Evolutionary conservation across 2,888 invertebrate genomes (phyloP).

Genomic region (Sphaerolaimus hirsutus): DNA sequence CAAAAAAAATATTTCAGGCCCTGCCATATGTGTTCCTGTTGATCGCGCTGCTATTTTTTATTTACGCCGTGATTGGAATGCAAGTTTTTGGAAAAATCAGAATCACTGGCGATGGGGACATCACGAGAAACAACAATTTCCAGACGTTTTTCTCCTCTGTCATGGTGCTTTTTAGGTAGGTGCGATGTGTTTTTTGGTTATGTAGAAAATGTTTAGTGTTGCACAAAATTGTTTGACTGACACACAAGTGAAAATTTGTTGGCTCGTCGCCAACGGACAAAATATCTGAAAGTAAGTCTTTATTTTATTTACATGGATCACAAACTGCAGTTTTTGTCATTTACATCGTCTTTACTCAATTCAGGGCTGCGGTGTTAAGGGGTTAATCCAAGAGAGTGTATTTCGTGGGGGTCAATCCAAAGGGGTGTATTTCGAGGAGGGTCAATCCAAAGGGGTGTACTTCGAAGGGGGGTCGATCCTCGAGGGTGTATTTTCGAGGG

Average conservation of each 20-base stretch:
- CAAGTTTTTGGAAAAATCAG: constrained; percentile 94
- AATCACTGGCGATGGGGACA: constrained; percentile 40
- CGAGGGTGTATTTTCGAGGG: too few species aligned
- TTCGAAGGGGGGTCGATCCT: too few species aligned
- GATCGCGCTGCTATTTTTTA: constrained; percentile 95
- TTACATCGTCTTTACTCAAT: not conserved
- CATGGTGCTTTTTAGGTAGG: constrained; percentile 58
- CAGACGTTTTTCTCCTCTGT: constrained; percentile 94
- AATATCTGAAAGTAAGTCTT: too few species aligned
- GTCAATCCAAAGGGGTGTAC: too few species aligned
- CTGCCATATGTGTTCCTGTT: constrained; percentile 90
- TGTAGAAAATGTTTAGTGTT: constrained; percentile 1
- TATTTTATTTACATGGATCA: not conserved
- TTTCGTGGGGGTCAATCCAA: too few species aligned
- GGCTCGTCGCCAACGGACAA: too few species aligned
- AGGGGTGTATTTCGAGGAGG: too few species aligned
- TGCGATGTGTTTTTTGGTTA: not conserved
- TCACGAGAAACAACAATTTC: constrained; percentile 90
- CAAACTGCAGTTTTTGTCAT: not conserved
- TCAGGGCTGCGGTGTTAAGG: not conserved
- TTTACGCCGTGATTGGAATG: constrained; percentile 99
- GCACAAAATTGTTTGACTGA: too few species aligned
- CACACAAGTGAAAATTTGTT: too few species aligned
- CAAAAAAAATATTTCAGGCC: constrained; percentile 41
- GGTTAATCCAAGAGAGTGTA: too few species aligned